A percentile compares a stretch with the other conserved stretches of the same genome.
Conservation (phyloP, 2,888 invertebrate species). For the Parnassius glacialis region DNA sequence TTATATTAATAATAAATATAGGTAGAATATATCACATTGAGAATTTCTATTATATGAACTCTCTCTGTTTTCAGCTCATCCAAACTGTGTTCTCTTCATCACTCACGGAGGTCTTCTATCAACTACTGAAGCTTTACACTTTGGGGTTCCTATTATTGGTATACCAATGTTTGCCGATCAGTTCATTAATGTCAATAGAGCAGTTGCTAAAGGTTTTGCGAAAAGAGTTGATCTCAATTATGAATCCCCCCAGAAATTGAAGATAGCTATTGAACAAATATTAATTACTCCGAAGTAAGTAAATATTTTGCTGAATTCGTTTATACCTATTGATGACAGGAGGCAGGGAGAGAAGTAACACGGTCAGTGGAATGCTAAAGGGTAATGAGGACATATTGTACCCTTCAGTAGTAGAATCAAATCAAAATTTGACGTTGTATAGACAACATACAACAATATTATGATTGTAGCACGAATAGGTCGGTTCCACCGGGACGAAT, state of each 20-base stretch:
- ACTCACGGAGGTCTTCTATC: constrained; percentile 53
- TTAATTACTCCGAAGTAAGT: constrained; percentile 11
- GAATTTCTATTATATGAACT: background rate
- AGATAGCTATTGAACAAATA: constrained; percentile 22
- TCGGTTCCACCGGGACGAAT: too few species aligned
- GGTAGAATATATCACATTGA: too few species aligned
- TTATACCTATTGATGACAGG: too few species aligned
- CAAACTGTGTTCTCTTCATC: constrained; percentile 42
- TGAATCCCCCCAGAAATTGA: constrained; percentile 21
- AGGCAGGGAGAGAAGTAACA: too few species aligned
- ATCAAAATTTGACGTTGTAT: too few species aligned
- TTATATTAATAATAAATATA: too few species aligned
- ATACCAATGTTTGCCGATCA: constrained; percentile 56
- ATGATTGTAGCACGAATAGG: too few species aligned
- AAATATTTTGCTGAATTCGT: background rate
- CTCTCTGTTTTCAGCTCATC: constrained; percentile 38
- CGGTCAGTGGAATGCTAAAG: too few species aligned
- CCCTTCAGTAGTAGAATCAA: too few species aligned
- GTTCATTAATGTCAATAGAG: constrained; percentile 49
- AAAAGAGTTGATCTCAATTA: constrained; percentile 27
- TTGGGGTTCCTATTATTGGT: constrained; percentile 49
- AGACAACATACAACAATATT: too few species aligned
- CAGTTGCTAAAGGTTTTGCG: constrained; percentile 41
- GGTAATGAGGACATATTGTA: too few species aligned
- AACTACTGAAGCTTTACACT: constrained; percentile 47